Evolutionary conservation across 2,797 vertebrate genomes (phyloP), one percentile per base, ranked within the genome.

Genomic region (Neoniphon sammara): DNA sequence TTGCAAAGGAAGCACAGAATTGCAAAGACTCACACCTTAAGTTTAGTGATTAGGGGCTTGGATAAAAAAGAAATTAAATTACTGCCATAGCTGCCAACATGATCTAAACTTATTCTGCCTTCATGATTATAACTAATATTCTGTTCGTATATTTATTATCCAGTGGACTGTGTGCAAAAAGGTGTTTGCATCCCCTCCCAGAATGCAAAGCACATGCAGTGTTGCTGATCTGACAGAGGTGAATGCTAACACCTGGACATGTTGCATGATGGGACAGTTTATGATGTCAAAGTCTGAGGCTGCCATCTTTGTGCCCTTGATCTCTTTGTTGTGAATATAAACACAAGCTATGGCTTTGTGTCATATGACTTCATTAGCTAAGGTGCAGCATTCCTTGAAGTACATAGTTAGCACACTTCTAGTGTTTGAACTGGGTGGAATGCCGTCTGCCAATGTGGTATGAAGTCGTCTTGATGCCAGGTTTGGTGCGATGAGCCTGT

Each of bases 401-500:
- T 20, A 8, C 11, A 73, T 8, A 49, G 31, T 34, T 34, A 44
- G 39, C 15, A 17, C 12, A 17, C 12, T 14, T 70, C 8, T 49
- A 2, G 5, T 59, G 61, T 59, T 55, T 17, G 12, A 53, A 31
- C 23, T 10, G 69, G 36, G 23, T 17, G 62, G 47, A 72, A 70
- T 64, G 71, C 46, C 52, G 42, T 73, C n/a, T 36, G 12, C 25
- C 25, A 10, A 3, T 66, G 7, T 34, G 12, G 31, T 34, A 53
- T 39, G 5, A 15, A 8, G 21, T 34, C 9, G 15, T 15, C 27
- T 21, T 49, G n/a, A 5, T 39, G 74, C 10, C 58, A 78, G 31
- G 12, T 56, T 66, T 78, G 61, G 65, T 56, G 79, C 77, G 60
- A 69, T 70, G 23, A 12, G 14, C 60, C 54, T 53, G 60, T 60